Conservation (phyloP, 2,888 invertebrate species). For the Drosophila imparisetae region DNA sequence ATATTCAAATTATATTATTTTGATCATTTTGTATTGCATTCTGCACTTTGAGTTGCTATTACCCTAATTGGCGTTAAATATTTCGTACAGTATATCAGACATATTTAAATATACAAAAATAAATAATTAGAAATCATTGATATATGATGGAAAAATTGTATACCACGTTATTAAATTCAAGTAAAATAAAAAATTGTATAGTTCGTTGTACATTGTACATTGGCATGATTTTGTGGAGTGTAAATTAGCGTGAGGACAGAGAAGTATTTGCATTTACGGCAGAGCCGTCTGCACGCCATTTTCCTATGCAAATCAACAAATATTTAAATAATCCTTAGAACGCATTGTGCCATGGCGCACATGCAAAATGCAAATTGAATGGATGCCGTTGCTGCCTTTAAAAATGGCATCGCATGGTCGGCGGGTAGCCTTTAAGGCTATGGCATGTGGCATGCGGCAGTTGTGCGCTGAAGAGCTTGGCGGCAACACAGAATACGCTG, state of each 20-base stretch:
- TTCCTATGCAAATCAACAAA: constrained; percentile 46
- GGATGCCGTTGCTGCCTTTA: constrained; percentile 18
- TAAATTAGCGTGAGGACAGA: constrained; percentile 4
- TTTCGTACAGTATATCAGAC: not conserved
- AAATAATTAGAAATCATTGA: not conserved
- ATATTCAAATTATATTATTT: not conserved
- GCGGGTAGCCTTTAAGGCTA: constrained; percentile 8
- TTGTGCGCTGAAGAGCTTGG: not conserved
- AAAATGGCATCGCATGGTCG: constrained; percentile 13
- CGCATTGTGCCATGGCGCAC: constrained; percentile 33
- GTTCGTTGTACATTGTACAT: not conserved
- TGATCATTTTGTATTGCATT: not conserved
- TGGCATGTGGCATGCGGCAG: not conserved
- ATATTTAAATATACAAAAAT: not conserved
- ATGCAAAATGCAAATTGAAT: constrained; percentile 65
- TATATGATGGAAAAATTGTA: not conserved
- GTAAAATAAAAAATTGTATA: not conserved
- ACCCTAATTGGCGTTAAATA: not conserved
- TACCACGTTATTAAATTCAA: not conserved
- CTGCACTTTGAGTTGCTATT: not conserved
- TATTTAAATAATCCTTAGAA: constrained; percentile 62
- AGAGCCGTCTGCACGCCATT: constrained; percentile 20
- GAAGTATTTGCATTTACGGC: constrained; percentile 9
- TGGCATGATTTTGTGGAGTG: constrained; percentile 2
- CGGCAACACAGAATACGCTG: constrained; percentile 57